These are phyloP conservation scores for Bombylius discolor DNA, from an alignment of 2,888 invertebrate genomes.

Conservation along the genomic window DNA sequence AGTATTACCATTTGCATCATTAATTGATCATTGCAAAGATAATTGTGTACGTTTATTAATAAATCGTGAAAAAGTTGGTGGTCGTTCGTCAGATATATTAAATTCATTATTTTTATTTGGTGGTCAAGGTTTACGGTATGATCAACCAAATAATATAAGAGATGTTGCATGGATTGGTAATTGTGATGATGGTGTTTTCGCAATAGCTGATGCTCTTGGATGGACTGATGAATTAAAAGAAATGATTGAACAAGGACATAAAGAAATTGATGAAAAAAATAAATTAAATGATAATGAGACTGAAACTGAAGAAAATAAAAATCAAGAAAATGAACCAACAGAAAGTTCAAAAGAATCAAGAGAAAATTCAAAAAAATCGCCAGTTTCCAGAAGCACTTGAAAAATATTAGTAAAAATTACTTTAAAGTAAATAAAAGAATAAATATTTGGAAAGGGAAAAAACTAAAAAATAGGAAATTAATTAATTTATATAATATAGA, in stretches of 20 bases:
- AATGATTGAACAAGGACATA: constrained; percentile 44
- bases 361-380: too few species aligned
- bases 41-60: constrained; percentile 73
- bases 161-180: constrained; percentile 75
- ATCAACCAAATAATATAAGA: constrained; percentile 44
- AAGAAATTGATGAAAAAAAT: constrained; percentile 35
- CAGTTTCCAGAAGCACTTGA: too few species aligned
- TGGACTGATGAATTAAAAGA: constrained; percentile 58
- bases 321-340: neutral
- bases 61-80: constrained; percentile 66
- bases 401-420: too few species aligned
- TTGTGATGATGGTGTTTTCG: constrained; percentile 66
- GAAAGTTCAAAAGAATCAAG: too few species aligned
- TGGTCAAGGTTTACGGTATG: constrained; percentile 54
- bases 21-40: constrained; percentile 60
- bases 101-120: constrained; percentile 27
- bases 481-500: too few species aligned
- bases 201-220: constrained; percentile 61
- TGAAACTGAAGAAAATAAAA: neutral
- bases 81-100: constrained; percentile 28
- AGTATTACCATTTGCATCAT: constrained; percentile 88
- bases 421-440: too few species aligned
- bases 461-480: too few species aligned
- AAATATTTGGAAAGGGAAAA: too few species aligned
- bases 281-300: neutral